phyloP scores from a whole-genome alignment of 2,888 invertebrate genomes.

The Mimachlamys varia region DNA sequence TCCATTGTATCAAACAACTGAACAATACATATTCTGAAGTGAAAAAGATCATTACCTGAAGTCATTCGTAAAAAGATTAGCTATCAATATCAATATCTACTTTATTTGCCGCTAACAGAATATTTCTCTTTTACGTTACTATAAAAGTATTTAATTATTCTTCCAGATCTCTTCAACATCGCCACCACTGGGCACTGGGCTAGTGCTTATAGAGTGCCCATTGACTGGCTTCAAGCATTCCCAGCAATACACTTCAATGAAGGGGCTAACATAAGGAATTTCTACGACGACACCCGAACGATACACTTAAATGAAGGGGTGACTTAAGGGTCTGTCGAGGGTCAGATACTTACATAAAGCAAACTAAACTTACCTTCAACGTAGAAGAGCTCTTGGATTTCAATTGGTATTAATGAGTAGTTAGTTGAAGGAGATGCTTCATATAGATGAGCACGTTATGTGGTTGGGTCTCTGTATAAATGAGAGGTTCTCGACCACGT shows the following conservation, averaged over 20 bases:
- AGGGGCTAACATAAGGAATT: constrained; percentile 18
- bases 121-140: neutral
- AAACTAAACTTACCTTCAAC: constrained; percentile 44
- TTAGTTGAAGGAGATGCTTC: constrained; percentile 16
- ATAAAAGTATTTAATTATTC: neutral
- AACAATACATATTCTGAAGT: no score
- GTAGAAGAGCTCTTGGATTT: constrained; percentile 40
- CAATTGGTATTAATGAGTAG: constrained; percentile 19
- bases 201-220: neutral
- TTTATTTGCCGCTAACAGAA: neutral
- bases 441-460: neutral
- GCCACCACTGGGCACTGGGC: constrained; percentile 1
- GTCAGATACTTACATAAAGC: constrained; percentile 38
- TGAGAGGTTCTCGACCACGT: constrained; percentile 25
- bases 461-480: neutral
- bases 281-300: constrained; percentile 2
- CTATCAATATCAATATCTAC: no score
- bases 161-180: neutral
- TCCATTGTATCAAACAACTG: no score
- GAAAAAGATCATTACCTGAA: no score
- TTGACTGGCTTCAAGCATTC: constrained; percentile 1
- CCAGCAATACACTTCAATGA: constrained; percentile 28
- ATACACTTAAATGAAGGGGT: constrained; percentile 31
- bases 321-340: neutral
- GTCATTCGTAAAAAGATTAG: no score